Base-by-base conservation (phyloP, 2,113 vertebrate species). In the Salvelinus namaycush region DNA sequence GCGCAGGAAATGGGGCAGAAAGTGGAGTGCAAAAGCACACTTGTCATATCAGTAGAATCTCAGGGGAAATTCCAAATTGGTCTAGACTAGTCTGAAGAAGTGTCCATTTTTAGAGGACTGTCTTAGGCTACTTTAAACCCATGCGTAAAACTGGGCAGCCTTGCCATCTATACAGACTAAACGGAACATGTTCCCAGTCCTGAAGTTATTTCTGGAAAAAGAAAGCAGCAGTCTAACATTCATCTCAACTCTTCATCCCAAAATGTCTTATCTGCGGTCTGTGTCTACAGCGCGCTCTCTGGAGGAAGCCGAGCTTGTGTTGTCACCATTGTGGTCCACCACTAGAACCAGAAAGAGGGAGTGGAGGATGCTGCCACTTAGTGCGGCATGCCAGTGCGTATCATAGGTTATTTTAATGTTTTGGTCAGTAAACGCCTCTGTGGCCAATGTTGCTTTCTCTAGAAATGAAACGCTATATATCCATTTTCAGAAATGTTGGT, bases 311-410 rank as follows among this genome's bases (percentile, higher is more conserved):
- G 39, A 44, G 49, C n/a, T 26, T 26, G 70, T 22, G 51, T 18
- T 68, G 65, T 34, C 54, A 49, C 64, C 54, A 57, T 54, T 75
- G 74, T 22, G 74, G 74, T 68, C 74, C 27, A 68, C 65, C 64
- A n/a, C 49, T 29, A n/a, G 29, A 69, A 75, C 66, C 74, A 68
- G 26, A n/a, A 68, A 54, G 64, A 68, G 74, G 74, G 66, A 69
- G 74, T 54, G 74, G 74, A 75, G 44, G 74, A 75, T 59, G 65
- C 74, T 48, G 65, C 49, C 67, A 12, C 54, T 20, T 57, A 3
- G 39, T 44, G 39, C 39, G 9, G 9, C 9, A 11, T 44, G 39
- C 39, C 39, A 44, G 39, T 44, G 39, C 39, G 39, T 44, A 44
- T 44, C 39, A 44, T 44, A 11, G 39, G 39, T 44, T 44, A 44